Evolutionary conservation across 2,113 vertebrate genomes (phyloP), one percentile per base, ranked within the genome.

Genomic region (Mesoclemmys tuberculata): DNA sequence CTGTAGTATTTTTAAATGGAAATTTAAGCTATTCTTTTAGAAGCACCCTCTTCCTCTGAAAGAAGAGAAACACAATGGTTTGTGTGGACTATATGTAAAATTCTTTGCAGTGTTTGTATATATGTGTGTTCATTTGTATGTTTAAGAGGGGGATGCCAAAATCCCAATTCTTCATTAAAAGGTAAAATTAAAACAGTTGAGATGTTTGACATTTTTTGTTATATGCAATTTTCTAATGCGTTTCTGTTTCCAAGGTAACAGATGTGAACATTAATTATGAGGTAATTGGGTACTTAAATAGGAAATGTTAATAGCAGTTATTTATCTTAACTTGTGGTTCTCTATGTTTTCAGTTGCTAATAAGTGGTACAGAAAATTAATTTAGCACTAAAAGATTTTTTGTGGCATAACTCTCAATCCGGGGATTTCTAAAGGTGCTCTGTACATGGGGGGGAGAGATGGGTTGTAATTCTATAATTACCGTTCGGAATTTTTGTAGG

Each of bases 401-500:
- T 46, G 87, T 94, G 77, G 78, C 52, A 16, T 87, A 58, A 81
- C 26, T 85, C 92, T 87, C 91, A 78, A 49, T 31, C 16, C 82
- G 89, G 35, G 84, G 44, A 1, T 83, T 84, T 92, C 92, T 96
- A 54, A 96, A 96, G 90, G 1, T 58, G 81, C 51, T 88, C 75
- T 61, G 22, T 52, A 8, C 2, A 68, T n/a, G 35, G 35, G 35
- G 58, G 12, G 18, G 35, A 16, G 8, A 48, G 91, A 41, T 83
- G 80, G 90, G 94, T 14, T 0, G 1, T 41, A 82, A 91, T 71
- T 46, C 35, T 91, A 56, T 88, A 93, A 95, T 96, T 52, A 97
- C 90, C 85, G 58, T 93, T 93, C 31, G 90, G 77, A 94, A 91
- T 91, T 92, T 78, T 90, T 92, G 44, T 21, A 83, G 91, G 55